These are phyloP conservation scores for Phalacrocorax pelagicus DNA, from an alignment of 2,113 vertebrate genomes.

Conservation along the genomic window DNA sequence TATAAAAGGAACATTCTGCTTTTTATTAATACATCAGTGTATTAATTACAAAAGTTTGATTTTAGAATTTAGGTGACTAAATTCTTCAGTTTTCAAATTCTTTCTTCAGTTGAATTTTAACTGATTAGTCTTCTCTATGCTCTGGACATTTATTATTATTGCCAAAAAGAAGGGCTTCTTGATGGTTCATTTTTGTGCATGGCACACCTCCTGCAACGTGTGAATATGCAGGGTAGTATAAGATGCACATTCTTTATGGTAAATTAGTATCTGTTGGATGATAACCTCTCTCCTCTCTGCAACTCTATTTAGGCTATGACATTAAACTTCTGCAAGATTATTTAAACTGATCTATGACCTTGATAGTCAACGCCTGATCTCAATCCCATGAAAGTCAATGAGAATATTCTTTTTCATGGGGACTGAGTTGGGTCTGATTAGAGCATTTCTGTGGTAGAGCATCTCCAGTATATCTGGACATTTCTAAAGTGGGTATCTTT, in stretches of 20 bases:
- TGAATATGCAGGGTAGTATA: background rate
- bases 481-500: background rate
- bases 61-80: background rate
- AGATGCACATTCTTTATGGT: background rate
- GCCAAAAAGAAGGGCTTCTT: background rate
- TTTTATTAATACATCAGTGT: background rate
- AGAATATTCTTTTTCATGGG: background rate
- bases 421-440: background rate
- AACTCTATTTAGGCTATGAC: too few relatives aligned
- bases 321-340: background rate
- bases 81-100: too few relatives aligned
- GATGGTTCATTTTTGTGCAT: background rate
- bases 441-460: background rate
- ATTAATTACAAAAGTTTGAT: background rate
- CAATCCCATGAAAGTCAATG: background rate
- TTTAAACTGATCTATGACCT: background rate
- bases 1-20: background rate
- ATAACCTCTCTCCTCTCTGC: background rate
- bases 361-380: background rate
- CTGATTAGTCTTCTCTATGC: background rate
- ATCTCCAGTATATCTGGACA: background rate
- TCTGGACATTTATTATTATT: background rate
- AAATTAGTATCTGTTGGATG: background rate
- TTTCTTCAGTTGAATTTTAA: background rate
- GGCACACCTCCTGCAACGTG: background rate